These are phyloP conservation scores for Magallana ariakensis DNA, from an alignment of 1,140 invertebrate genomes.

Conservation along the genomic window DNA sequence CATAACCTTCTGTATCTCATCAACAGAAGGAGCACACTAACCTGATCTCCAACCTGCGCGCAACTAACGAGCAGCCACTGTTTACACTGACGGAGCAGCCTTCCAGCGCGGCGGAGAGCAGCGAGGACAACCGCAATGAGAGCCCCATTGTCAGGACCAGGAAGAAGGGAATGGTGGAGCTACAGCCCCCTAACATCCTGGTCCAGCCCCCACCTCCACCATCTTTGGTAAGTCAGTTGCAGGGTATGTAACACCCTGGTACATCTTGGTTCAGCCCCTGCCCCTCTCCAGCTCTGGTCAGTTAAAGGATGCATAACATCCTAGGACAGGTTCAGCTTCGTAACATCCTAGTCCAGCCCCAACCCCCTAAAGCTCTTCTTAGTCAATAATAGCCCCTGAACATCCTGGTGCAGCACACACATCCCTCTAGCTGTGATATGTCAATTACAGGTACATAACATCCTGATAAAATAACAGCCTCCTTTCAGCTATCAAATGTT, in stretches of 20 bases:
- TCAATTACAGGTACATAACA: no score
- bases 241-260: constrained; percentile 59
- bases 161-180: constrained; percentile 77
- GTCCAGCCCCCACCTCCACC: constrained; percentile 73
- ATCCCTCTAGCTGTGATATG: no score
- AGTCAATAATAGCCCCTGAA: no score
- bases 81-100: constrained; percentile 78
- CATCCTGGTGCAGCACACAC: no score
- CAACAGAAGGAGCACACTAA: constrained; percentile 93
- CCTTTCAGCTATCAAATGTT: no score
- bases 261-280: constrained; percentile 72
- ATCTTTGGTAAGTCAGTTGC: constrained; percentile 67
- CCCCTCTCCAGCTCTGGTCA: constrained; percentile 72
- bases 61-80: constrained; percentile 88
- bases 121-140: constrained; percentile 78
- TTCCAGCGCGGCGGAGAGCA: constrained; percentile 72
- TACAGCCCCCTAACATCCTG: constrained; percentile 75
- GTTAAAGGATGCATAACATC: not conserved
- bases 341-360: not conserved
- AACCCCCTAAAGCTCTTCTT: no score
- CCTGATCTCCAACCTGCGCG: constrained; percentile 92
- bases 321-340: no score
- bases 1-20: not conserved
- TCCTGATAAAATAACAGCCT: no score
- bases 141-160: constrained; percentile 66